Evolutionary conservation across 2,797 vertebrate species (phyloP), one percentile per base, ranked within the genome.

Genomic region (Sebastes glaucus): DNA sequence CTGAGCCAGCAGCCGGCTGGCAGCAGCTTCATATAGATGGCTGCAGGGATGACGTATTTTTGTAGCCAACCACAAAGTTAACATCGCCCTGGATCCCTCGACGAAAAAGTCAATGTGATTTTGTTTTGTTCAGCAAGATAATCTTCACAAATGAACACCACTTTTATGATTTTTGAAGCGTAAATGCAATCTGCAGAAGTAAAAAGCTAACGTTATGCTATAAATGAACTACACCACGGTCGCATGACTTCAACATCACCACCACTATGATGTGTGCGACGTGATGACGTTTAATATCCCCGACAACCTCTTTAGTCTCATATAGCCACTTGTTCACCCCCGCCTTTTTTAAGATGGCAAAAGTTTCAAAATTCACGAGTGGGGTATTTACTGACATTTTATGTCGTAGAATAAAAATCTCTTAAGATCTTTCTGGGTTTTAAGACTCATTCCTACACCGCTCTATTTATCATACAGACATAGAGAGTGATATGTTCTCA

Each of bases 91-190:
- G 57, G 14, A 16, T 59, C 13, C 57, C 57, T 59, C 8, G 16
- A 28, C 0, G 14, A 42, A 42, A 38, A 42, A 42, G 14, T 0
- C 38, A 16, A 7, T 0, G 0, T 0, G 59, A 61, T 61, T 30
- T 61, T 32, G 46, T 49, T 49, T 49, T 49, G 7, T 20, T 20
- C 46, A 18, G 7, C 46, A 49, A 49, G 16, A 49, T 49, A 49
- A 49, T 49, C 16, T 49, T 20, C 46, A 49, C 46, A 49, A 49
- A 49, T 49, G 46, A 49, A 20, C 7, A 49, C 46, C 46, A 20
- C 16, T 49, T 49, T 49, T n/a, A 9, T 49, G 46, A 49, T 49
- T 49, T 49, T 49, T 9, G 6, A 42, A 42, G 5, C 0, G 13
- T 38, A 42, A 42, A 42, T 42, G 38, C 38, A 42, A 42, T 42